These are phyloP conservation scores for Xiphophorus hellerii DNA, from an alignment of 2,113 vertebrate genomes.

Conservation along the genomic window DNA sequence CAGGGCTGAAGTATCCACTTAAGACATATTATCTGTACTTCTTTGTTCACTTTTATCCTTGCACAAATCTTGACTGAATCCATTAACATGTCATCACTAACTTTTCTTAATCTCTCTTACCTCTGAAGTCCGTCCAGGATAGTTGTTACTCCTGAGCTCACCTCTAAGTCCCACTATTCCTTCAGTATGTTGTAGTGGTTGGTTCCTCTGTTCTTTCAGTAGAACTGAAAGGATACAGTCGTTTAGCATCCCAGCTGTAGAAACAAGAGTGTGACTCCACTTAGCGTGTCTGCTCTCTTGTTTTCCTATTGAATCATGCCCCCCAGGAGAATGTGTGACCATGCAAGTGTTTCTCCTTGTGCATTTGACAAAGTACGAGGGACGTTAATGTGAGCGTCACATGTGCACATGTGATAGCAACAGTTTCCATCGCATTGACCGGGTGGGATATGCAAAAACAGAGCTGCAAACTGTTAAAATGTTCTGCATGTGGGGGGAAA, in stretches of 20 bases:
- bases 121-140: neutral
- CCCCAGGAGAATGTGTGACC: conserved; percentile 45
- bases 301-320: conserved; percentile 70
- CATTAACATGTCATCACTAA: conserved; percentile 9
- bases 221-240: conserved; percentile 38
- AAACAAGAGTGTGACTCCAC: conserved; percentile 73
- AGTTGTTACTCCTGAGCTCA: conserved; percentile 7
- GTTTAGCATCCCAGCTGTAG: conserved; percentile 71
- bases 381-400: conserved; percentile 30
- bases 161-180: conserved; percentile 13
- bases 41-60: conserved; percentile 1
- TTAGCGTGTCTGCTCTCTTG: conserved; percentile 69
- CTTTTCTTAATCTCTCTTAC: conserved; percentile 13
- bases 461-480: conserved; percentile 58
- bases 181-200: conserved; percentile 25
- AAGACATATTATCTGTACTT: conserved; percentile 31
- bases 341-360: conserved; percentile 41
- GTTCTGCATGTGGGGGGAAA: conserved; percentile 34
- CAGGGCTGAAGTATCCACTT: conserved; percentile 59
- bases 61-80: conserved; percentile 16
- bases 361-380: conserved; percentile 18
- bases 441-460: conserved; percentile 51
- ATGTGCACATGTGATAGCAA: conserved; percentile 34
- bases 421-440: conserved; percentile 18
- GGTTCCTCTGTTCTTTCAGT: conserved; percentile 19